Evolutionary conservation across 1,140 invertebrate genomes (phyloP).

Genomic region (Lutraria rhynchaena): DNA sequence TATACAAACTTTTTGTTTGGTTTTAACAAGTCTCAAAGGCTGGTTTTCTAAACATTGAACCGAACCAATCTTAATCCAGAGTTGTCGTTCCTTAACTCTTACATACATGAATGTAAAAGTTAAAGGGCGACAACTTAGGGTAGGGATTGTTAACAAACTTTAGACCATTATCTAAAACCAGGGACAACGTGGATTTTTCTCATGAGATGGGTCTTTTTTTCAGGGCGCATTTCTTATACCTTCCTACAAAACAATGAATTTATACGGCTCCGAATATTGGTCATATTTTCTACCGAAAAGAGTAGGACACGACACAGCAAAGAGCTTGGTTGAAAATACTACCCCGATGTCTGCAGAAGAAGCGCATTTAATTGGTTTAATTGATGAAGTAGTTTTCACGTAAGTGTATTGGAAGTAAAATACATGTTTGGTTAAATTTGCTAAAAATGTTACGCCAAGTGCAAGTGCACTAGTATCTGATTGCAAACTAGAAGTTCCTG

Average conservation of each 20-base stretch:
- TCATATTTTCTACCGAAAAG: conserved; percentile 17
- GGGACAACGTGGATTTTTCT: neutral
- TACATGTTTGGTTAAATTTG: too few species aligned
- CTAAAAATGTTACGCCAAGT: too few species aligned
- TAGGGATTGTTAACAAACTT: neutral
- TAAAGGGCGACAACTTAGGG: neutral
- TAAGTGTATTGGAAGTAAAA: neutral
- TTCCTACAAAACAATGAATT: conserved; percentile 39
- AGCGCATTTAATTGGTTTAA: neutral
- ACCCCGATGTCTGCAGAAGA: neutral
- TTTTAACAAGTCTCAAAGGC: too few species aligned
- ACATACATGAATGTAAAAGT: neutral
- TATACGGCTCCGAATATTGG: conserved; percentile 39
- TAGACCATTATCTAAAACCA: neutral
- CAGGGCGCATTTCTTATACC: conserved; percentile 31
- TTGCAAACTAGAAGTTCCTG: neutral
- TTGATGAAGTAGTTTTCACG: conserved; percentile 15
- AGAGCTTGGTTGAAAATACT: neutral
- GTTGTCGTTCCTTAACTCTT: too few species aligned
- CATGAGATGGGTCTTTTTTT: neutral
- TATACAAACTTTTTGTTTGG: too few species aligned
- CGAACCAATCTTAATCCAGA: neutral
- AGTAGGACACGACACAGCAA: conserved; percentile 11
- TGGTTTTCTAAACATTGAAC: neutral
- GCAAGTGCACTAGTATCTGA: too few species aligned